Conservation (phyloP, 2,888 invertebrate species). For the Protodeltote pygarga region DNA sequence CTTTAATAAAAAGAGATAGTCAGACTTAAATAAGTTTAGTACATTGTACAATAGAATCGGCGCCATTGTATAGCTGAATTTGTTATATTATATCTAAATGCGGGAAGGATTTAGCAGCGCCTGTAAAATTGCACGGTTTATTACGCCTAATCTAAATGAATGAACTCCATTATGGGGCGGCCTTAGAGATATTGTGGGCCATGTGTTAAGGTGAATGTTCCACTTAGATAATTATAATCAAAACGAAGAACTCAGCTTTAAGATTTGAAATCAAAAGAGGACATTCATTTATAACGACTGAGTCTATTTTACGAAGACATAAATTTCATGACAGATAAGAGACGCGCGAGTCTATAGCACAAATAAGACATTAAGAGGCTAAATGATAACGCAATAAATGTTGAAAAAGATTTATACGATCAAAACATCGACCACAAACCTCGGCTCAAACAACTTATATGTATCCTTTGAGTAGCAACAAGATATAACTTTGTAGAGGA, state of each 20-base stretch:
- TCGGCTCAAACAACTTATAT: too few species aligned
- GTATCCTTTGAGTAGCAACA: conserved; percentile 19
- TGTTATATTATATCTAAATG: conserved; percentile 26
- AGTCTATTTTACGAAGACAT: conserved; percentile 10
- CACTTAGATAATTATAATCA: conserved; percentile 27
- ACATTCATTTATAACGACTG: conserved; percentile 4
- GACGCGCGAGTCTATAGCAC: conserved; percentile 8
- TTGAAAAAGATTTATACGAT: conserved; percentile 29
- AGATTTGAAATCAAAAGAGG: conserved; percentile 3
- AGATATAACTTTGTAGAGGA: conserved; percentile 15
- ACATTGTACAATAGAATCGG: too few species aligned
- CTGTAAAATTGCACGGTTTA: conserved; percentile 52
- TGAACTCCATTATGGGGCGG: conserved; percentile 42
- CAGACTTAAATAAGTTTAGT: too few species aligned
- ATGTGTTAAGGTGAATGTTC: conserved; percentile 32
- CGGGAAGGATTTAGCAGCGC: conserved; percentile 28
- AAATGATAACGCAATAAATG: conserved; percentile 27
- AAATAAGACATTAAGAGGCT: conserved; percentile 22
- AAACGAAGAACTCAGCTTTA: conserved; percentile 1
- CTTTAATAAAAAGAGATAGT: too few species aligned
- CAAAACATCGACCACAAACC: too few species aligned
- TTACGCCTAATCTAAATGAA: conserved; percentile 55
- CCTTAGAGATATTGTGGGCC: conserved; percentile 43
- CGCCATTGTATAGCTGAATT: too few species aligned
- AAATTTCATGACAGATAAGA: conserved; percentile 29